phyloP scores from a whole-genome alignment of 1,140 invertebrate genomes.

The Polyergus mexicanus region DNA sequence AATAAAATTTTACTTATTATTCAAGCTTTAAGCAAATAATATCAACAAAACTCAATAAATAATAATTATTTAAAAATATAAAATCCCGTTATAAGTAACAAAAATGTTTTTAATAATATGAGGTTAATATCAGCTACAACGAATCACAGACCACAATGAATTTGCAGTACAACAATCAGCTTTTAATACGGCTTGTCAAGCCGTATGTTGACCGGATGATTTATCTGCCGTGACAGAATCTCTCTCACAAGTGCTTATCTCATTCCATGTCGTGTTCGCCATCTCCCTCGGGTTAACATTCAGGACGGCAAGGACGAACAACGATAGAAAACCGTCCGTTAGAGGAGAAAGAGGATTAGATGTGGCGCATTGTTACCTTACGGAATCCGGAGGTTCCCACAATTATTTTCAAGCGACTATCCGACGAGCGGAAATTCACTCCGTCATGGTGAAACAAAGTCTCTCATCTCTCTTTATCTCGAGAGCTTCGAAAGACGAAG shows the following conservation, averaged over 20 bases:
- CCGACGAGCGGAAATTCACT: constrained; percentile 60
- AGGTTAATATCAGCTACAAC: constrained; percentile 5
- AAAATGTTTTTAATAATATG: neutral
- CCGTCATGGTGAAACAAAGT: constrained; percentile 58
- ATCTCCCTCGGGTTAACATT: constrained; percentile 37
- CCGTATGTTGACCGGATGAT: constrained; percentile 43
- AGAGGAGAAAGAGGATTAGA: neutral
- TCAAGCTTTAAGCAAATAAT: neutral
- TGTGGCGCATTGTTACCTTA: constrained; percentile 44
- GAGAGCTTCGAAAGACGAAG: neutral
- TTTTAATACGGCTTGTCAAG: constrained; percentile 40
- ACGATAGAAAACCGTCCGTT: constrained; percentile 25
- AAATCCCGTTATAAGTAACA: neutral
- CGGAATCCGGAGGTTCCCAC: constrained; percentile 48
- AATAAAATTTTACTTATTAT: neutral
- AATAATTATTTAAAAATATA: neutral
- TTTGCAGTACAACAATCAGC: neutral
- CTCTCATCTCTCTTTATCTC: neutral
- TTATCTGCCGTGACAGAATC: constrained; percentile 46
- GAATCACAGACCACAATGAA: constrained; percentile 1
- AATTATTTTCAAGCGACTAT: constrained; percentile 60
- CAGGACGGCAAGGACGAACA: constrained; percentile 13
- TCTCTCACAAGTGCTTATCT: constrained; percentile 54
- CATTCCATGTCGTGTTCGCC: constrained; percentile 26
- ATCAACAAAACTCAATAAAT: neutral